Evolutionary conservation across 2,888 invertebrate genomes (phyloP).

Genomic region (Digitonthophagus gazella): DNA sequence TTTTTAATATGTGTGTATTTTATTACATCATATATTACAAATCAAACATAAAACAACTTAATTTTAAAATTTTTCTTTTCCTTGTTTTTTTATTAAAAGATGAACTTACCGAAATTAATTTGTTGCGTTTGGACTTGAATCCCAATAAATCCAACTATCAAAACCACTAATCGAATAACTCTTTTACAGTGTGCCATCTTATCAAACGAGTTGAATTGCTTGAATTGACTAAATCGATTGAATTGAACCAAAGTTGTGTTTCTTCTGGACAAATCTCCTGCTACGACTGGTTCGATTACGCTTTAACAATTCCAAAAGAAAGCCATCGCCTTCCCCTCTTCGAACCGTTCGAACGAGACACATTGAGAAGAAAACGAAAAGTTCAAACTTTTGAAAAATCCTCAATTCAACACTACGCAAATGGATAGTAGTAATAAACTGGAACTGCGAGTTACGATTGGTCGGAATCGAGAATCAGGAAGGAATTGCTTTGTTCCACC

Average conservation of each 20-base stretch:
- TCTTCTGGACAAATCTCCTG: not conserved
- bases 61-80: no score
- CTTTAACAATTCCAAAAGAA: not conserved
- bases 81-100: not conserved
- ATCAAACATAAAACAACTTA: no score
- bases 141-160: not conserved
- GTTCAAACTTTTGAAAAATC: not conserved
- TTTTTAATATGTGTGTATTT: no score
- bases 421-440: not conserved
- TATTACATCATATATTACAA: no score
- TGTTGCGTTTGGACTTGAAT: not conserved
- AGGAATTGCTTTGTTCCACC: no score
- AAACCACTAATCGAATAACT: not conserved
- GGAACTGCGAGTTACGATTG: no score
- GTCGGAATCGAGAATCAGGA: no score
- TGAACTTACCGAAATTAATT: not conserved
- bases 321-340: not conserved
- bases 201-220: no score
- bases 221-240: no score
- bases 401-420: not conserved
- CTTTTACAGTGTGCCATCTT: not conserved
- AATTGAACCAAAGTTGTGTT: not conserved
- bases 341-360: not conserved
- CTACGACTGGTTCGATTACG: not conserved
- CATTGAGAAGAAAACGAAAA: not conserved